phyloP scores from a whole-genome alignment of 2,797 vertebrate species.

The Streptopelia turtur region DNA sequence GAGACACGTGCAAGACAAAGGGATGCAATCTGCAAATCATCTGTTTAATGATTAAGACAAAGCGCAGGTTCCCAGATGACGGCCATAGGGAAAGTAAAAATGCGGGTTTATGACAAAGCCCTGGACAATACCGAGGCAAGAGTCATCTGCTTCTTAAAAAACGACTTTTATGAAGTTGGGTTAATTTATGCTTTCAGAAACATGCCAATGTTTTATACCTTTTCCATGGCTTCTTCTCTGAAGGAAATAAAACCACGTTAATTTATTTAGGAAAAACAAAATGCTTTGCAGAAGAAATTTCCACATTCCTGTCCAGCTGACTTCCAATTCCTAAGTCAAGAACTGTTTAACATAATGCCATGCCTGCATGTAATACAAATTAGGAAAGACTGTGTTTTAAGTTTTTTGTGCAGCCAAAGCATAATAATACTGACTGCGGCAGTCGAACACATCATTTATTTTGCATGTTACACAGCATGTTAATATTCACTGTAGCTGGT shows the following conservation, averaged over 20 bases:
- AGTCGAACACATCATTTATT: background rate
- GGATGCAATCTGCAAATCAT: background rate
- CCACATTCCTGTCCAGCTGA: background rate
- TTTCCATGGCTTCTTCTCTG: background rate
- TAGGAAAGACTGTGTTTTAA: background rate
- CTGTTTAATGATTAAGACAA: background rate
- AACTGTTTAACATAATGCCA: background rate
- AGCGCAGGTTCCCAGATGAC: background rate
- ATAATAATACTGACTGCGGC: background rate
- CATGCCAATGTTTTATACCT: background rate
- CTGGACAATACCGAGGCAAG: background rate
- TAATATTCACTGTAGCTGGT: background rate
- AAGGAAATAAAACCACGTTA: background rate
- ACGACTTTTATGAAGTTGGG: background rate
- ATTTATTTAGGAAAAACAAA: background rate
- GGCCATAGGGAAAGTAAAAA: background rate
- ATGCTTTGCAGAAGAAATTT: background rate
- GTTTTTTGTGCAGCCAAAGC: background rate
- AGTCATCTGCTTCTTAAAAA: background rate
- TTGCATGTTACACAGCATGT: background rate
- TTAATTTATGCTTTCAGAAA: background rate
- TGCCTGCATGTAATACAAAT: background rate
- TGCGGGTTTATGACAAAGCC: background rate
- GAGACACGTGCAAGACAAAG: background rate
- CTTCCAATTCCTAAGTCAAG: conserved; percentile 13